phyloP scores from a whole-genome alignment of 2,797 vertebrate species.

The Prionace glauca region DNA sequence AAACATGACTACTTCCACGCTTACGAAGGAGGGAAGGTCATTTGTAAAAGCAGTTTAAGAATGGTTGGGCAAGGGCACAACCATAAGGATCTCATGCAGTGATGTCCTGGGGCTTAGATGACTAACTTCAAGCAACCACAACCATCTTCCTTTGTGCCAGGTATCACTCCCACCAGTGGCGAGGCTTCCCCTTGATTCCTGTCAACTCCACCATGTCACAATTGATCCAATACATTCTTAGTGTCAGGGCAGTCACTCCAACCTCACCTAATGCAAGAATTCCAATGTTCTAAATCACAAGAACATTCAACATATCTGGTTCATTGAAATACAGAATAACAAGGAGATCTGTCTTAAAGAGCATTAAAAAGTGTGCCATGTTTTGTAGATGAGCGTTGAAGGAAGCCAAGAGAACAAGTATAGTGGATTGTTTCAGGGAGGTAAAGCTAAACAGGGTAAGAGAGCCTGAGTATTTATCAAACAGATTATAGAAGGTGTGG shows the following conservation, averaged over 20 bases:
- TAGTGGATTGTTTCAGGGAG: too few species aligned
- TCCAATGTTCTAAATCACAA: not conserved
- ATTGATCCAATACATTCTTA: not conserved
- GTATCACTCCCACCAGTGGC: not conserved
- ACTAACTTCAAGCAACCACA: not conserved
- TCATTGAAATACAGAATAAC: not conserved
- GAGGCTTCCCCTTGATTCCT: not conserved
- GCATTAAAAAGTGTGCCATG: too few species aligned
- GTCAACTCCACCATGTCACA: not conserved
- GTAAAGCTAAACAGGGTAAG: too few species aligned
- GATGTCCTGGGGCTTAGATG: not conserved
- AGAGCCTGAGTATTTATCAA: too few species aligned
- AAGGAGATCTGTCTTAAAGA: too few species aligned
- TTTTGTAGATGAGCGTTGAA: too few species aligned
- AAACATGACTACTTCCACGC: not conserved
- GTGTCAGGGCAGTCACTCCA: not conserved
- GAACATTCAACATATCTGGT: not conserved
- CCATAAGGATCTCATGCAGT: not conserved
- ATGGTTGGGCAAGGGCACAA: not conserved
- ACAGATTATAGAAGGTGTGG: too few species aligned
- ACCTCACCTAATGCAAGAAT: not conserved
- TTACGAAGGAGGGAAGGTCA: not conserved
- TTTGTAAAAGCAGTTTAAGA: not conserved
- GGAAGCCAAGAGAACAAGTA: too few species aligned
- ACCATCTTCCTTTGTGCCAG: not conserved